A percentile compares a stretch with the other conserved stretches of the same genome.
Conservation (phyloP, 2,797 vertebrate genomes). For the Leontopithecus rosalia region DNA sequence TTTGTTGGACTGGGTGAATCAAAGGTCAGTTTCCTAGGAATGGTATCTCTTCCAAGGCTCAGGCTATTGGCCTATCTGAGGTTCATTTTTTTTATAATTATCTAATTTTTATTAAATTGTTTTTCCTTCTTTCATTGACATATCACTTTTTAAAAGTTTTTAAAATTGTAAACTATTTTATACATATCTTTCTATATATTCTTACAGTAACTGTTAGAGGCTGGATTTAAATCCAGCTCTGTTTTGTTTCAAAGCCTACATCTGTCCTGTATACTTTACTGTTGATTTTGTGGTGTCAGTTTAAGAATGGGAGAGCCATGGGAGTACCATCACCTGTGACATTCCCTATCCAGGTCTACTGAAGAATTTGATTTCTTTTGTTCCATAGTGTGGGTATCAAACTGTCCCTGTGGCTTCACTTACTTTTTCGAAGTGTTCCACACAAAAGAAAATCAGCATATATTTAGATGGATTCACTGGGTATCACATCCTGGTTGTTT, state of each 20-base stretch:
- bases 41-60: too few relatives aligned
- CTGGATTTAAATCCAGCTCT: not conserved
- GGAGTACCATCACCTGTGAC: not conserved
- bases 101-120: too few relatives aligned
- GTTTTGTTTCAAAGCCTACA: not conserved
- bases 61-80: not conserved
- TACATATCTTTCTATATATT: too few relatives aligned
- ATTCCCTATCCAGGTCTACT: not conserved
- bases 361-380: not conserved
- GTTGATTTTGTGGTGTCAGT: not conserved
- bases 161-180: too few relatives aligned
- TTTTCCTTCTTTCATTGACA: too few relatives aligned
- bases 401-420: not conserved
- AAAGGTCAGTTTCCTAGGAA: not conserved
- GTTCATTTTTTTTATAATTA: too few relatives aligned
- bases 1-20: not conserved
- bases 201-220: not conserved
- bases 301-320: not conserved
- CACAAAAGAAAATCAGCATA: not conserved
- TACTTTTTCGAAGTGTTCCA: not conserved
- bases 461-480: not conserved
- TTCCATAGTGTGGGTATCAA: not conserved
- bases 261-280: not conserved
- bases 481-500: not conserved
- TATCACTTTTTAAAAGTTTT: too few relatives aligned